Evolutionary conservation across 1,140 invertebrate species (phyloP), one percentile per base, ranked within the genome.

Genomic region (Bradysia coprophila): DNA sequence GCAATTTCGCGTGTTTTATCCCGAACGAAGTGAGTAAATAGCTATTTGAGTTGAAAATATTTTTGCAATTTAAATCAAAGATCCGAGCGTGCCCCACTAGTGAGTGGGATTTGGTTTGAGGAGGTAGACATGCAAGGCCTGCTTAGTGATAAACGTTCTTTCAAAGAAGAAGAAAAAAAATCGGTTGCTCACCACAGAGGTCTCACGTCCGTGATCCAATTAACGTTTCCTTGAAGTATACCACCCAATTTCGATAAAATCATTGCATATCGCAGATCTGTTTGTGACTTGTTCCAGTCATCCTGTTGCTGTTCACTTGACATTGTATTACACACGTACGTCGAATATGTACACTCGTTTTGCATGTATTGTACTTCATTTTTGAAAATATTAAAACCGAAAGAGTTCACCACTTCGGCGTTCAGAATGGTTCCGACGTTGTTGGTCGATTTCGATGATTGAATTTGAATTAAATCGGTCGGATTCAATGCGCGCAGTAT

Each of bases 401-500:
- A 5, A 45, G 21, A 49, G 44, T 51, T 45, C 22, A 74, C 44
- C 9, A 46, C 49, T 41, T 62, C 40, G 1, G 46, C 39, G 15
- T 49, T 57, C 2, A 75, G 47, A 2, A 51, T 23, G 4, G 45
- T 41, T 19, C 55, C 48, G 38, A 67, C 76, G 54, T 76, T 74
- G 38, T 64, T 67, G 10, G 60, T 63, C 3, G 34, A 9, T 21
- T 51, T 53, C 2, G 42, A 38, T 33, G 68, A 69, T 24, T 51
- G 44, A 18, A 76, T 67, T 52, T 76, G 68, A 24, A 75, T 41
- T 13, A 76, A 45, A 45, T 67, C 51, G 0, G 62, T 67, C 1
- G 72, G 71, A 31, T 58, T 44, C 0, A 71, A 38, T 8, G 61
- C 34, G 45, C 63, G 57, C 6, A 69, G 61, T 2, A 67, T 46